Conservation (phyloP, 2,113 vertebrate genomes). For the Baryphthengus martii region DNA sequence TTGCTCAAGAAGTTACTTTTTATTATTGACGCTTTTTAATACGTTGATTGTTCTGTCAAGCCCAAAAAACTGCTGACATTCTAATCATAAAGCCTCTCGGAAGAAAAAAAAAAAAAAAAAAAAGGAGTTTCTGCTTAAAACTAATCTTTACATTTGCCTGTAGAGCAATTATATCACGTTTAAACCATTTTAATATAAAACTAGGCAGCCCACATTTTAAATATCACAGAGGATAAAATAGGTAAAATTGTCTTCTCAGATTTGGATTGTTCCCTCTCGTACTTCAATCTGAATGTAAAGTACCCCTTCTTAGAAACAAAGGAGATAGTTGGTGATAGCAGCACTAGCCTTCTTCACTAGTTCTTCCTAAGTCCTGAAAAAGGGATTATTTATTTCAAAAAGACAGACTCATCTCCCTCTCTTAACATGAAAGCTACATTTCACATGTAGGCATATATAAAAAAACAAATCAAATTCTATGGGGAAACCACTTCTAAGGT, state of each 20-base stretch:
- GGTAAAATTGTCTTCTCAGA: not conserved
- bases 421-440: not conserved
- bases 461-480: not conserved
- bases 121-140: not conserved
- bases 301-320: not conserved
- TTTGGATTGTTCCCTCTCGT: not conserved
- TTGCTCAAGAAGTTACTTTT: conserved; percentile 58
- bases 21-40: conserved; percentile 41
- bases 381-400: not conserved
- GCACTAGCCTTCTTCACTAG: not conserved
- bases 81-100: not conserved
- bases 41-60: conserved; percentile 48
- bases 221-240: not conserved
- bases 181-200: conserved; percentile 19
- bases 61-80: conserved; percentile 55
- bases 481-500: not conserved
- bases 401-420: not conserved
- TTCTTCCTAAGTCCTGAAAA: not conserved
- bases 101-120: not conserved
- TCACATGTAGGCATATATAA: not conserved
- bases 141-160: not conserved
- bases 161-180: not conserved
- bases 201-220: not conserved
- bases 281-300: not conserved
- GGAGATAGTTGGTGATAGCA: not conserved